These are phyloP conservation scores for Priocnemis perturbator DNA, from an alignment of 2,888 invertebrate genomes.

Conservation along the genomic window DNA sequence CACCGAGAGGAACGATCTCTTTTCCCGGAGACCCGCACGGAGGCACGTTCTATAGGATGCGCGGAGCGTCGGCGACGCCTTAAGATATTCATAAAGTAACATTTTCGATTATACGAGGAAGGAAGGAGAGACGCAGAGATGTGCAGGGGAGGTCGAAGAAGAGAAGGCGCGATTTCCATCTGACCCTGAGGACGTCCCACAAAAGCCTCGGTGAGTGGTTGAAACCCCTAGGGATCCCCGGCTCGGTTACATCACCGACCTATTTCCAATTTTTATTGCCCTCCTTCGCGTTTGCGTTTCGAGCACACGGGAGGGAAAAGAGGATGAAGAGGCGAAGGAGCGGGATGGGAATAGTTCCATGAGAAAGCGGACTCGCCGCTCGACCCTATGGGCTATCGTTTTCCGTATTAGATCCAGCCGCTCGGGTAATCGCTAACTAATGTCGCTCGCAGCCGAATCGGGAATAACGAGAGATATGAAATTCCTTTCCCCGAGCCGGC, in stretches of 20 bases:
- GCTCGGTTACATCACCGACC: conserved; percentile 8
- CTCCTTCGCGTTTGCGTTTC: not conserved
- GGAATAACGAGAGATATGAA: no score
- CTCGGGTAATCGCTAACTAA: no score
- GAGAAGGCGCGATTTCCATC: conserved; percentile 8
- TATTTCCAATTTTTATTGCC: conserved; percentile 11
- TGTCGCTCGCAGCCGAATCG: no score
- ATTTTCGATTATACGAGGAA: conserved; percentile 6
- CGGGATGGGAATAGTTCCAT: not conserved
- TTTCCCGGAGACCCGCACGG: not conserved
- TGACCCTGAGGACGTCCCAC: conserved; percentile 9
- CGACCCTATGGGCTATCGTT: not conserved
- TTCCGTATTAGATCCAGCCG: no score
- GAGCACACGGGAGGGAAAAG: not conserved
- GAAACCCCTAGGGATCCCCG: not conserved
- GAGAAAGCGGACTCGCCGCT: not conserved
- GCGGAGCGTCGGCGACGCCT: no score
- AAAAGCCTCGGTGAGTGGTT: conserved; percentile 8
- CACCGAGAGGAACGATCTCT: not conserved
- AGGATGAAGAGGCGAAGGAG: not conserved
- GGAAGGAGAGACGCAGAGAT: not conserved
- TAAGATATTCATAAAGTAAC: conserved; percentile 1
- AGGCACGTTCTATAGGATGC: no score
- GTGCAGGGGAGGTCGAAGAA: no score
- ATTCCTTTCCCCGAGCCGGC: no score